A percentile compares a stretch with the other conserved stretches of the same genome.
Conservation (phyloP, 2,888 invertebrate genomes). For the Suillia variegata region DNA sequence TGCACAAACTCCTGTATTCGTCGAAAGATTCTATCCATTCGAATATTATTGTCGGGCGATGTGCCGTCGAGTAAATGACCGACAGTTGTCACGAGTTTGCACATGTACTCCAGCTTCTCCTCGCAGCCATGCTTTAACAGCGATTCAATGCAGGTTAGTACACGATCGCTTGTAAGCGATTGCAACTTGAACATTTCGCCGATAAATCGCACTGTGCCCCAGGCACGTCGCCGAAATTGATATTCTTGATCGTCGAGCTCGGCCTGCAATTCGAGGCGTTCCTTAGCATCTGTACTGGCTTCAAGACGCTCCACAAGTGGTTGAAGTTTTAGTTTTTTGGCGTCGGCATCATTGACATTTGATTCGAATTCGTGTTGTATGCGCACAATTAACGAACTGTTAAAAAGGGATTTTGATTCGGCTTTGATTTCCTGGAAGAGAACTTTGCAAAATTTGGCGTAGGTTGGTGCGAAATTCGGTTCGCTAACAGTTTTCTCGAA, state of each 20-base stretch:
- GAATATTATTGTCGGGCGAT: conserved; percentile 34
- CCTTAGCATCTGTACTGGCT: conserved; percentile 41
- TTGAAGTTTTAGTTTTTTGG: conserved; percentile 51
- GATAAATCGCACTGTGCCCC: conserved; percentile 58
- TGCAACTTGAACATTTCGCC: conserved; percentile 56
- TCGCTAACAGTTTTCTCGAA: conserved; percentile 59
- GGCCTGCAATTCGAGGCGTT: conserved; percentile 49
- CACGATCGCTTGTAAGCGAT: conserved; percentile 47
- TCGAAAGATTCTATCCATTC: conserved; percentile 50
- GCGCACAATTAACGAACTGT: conserved; percentile 45
- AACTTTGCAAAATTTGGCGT: conserved; percentile 56
- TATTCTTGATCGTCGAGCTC: conserved; percentile 56
- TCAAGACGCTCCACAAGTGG: conserved; percentile 48
- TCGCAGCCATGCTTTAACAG: conserved; percentile 51
- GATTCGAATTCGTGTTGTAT: conserved; percentile 55
- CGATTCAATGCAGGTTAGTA: conserved; percentile 49
- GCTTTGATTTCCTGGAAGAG: conserved; percentile 53
- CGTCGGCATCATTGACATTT: conserved; percentile 57
- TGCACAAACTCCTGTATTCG: conserved; percentile 46
- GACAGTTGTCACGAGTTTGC: conserved; percentile 54
- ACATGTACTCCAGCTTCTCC: conserved; percentile 58
- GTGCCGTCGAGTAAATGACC: conserved; percentile 48
- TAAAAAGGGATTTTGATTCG: conserved; percentile 47
- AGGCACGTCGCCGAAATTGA: conserved; percentile 56
- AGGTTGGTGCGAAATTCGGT: conserved; percentile 57